A percentile compares a stretch with the other conserved stretches of the same genome.
Conservation (phyloP, 2,797 vertebrate genomes). For the Phrynocephalus vlangalii region DNA sequence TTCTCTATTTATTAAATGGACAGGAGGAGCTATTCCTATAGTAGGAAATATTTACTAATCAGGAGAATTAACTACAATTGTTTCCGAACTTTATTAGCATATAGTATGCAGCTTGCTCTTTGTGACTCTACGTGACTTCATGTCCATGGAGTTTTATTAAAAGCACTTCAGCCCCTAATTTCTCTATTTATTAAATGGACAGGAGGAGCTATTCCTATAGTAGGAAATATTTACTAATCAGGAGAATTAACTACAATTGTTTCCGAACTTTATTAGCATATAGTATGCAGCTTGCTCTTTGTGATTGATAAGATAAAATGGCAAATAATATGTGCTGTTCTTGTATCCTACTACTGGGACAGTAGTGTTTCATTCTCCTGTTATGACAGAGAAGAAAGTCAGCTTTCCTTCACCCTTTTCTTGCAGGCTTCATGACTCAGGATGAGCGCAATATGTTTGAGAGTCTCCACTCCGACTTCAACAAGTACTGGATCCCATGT, state of each 20-base stretch:
- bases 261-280: background rate
- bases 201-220: background rate
- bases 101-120: background rate
- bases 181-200: background rate
- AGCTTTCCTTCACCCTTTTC: rapidly evolving
- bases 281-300: background rate
- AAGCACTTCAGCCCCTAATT: background rate
- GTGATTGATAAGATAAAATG: background rate
- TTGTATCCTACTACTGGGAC: background rate
- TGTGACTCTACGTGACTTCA: too few species aligned
- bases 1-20: background rate
- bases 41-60: background rate
- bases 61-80: too few species aligned
- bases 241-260: too few species aligned
- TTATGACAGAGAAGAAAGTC: background rate
- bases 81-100: background rate
- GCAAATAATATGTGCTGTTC: background rate
- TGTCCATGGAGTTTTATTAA: too few species aligned
- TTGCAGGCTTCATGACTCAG: slow-evolving; percentile 87
- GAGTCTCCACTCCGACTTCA: slow-evolving; percentile 88
- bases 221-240: background rate
- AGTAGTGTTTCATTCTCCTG: background rate
- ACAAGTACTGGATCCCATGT: slow-evolving; percentile 94
- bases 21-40: background rate
- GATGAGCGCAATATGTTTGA: slow-evolving; percentile 85